Evolutionary conservation across 1,140 invertebrate species (phyloP).

Genomic region (Hirudo medicinalis): DNA sequence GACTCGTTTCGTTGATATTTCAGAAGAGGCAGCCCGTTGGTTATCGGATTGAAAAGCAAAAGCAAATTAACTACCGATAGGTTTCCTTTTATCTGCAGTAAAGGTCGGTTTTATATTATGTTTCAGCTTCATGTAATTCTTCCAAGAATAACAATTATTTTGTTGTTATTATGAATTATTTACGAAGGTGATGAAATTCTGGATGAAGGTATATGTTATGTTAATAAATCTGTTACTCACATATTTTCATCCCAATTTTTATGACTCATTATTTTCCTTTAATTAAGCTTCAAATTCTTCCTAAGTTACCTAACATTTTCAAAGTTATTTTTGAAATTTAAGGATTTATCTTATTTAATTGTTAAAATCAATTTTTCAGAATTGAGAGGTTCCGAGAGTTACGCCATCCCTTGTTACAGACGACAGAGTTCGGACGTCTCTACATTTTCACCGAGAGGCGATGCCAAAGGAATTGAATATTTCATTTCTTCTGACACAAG

Average conservation of each 20-base stretch:
- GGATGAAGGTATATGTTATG: no score
- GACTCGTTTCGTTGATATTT: background rate
- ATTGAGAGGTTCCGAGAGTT: background rate
- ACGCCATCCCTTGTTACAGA: background rate
- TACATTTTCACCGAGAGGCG: conserved; percentile 35
- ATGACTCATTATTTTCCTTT: background rate
- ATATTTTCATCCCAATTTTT: background rate
- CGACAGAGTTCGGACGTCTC: conserved; percentile 10
- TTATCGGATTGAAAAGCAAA: conserved; percentile 94
- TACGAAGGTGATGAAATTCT: no score
- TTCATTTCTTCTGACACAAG: conserved; percentile 99
- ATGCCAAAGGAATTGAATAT: conserved; percentile 75
- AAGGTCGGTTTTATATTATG: conserved; percentile 51
- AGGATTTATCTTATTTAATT: background rate
- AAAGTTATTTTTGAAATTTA: background rate
- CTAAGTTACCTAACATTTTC: conserved; percentile 5
- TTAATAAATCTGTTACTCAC: background rate
- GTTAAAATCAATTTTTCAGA: background rate
- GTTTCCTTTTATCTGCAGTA: conserved; percentile 93
- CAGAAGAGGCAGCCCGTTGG: conserved; percentile 76
- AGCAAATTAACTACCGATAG: conserved; percentile 84
- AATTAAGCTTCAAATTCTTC: background rate
- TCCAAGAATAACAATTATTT: no score
- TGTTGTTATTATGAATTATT: no score
- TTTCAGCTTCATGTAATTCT: background rate